Conservation (phyloP, 2,888 invertebrate species). For the Limnephilus auricula region DNA sequence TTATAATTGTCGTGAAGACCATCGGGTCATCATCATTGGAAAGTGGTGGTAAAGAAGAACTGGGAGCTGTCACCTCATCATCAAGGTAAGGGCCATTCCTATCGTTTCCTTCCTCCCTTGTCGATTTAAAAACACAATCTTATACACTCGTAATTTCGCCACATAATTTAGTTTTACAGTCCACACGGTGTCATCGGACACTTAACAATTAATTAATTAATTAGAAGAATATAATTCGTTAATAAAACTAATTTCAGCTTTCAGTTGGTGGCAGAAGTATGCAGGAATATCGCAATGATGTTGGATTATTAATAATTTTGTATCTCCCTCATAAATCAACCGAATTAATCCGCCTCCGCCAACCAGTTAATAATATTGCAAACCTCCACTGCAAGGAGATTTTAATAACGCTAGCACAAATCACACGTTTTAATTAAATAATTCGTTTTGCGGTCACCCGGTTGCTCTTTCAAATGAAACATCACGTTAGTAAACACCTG, state of each 20-base stretch:
- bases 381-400: neutral
- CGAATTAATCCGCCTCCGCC: neutral
- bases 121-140: too few relatives aligned
- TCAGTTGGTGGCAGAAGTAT: neutral
- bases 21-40: too few relatives aligned
- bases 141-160: too few relatives aligned
- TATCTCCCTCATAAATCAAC: neutral
- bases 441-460: conserved; percentile 19
- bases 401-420: neutral
- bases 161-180: too few relatives aligned
- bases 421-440: conserved; percentile 40
- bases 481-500: conserved; percentile 49
- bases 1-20: too few relatives aligned
- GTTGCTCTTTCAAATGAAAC: conserved; percentile 28
- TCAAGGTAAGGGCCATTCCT: too few relatives aligned
- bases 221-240: too few relatives aligned
- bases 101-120: too few relatives aligned
- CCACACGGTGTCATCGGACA: too few relatives aligned
- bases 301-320: neutral
- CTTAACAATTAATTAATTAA: too few relatives aligned
- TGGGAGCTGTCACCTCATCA: too few relatives aligned
- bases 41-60: too few relatives aligned
- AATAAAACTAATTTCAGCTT: neutral
- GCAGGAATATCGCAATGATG: neutral
- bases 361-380: neutral